Evolutionary conservation across 1,140 invertebrate species (phyloP).

Genomic region (Rhynchophorus ferrugineus): DNA sequence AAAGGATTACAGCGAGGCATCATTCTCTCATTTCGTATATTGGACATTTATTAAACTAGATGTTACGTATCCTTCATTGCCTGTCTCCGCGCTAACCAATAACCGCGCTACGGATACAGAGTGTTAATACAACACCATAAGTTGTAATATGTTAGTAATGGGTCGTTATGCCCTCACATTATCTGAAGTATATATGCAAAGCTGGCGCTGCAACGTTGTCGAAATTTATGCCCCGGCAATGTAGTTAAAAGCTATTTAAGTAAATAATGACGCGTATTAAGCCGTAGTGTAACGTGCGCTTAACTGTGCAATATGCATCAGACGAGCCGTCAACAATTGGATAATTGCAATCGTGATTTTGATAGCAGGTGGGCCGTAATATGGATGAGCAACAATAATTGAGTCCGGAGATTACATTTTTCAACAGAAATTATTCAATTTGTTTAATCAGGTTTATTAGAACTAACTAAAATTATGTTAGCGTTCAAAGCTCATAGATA

Average conservation of each 20-base stretch:
- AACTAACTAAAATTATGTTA: neutral
- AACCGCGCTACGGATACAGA: too few relatives aligned
- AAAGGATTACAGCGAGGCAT: too few relatives aligned
- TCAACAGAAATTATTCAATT: too few relatives aligned
- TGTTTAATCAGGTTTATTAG: neutral
- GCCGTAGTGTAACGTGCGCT: slow-evolving; percentile 1
- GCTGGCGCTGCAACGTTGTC: slow-evolving; percentile 11
- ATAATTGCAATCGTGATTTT: slow-evolving; percentile 10
- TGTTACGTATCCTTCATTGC: too few relatives aligned
- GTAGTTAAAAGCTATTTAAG: slow-evolving; percentile 13
- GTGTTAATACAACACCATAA: slow-evolving; percentile 15
- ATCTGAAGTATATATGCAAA: slow-evolving; percentile 19
- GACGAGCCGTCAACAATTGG: slow-evolving; percentile 9
- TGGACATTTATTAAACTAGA: too few relatives aligned
- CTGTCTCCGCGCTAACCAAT: too few relatives aligned
- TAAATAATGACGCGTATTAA: slow-evolving; percentile 18
- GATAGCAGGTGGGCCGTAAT: neutral
- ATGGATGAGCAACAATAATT: slow-evolving; percentile 3
- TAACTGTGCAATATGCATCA: slow-evolving; percentile 1
- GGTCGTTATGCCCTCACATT: slow-evolving; percentile 20
- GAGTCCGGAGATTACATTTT: too few relatives aligned
- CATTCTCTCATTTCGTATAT: too few relatives aligned
- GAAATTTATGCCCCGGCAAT: slow-evolving; percentile 14
- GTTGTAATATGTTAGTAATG: slow-evolving; percentile 20
- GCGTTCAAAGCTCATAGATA: too few relatives aligned